Base-by-base conservation (phyloP, 2,797 vertebrate species). In the Merluccius polli region DNA sequence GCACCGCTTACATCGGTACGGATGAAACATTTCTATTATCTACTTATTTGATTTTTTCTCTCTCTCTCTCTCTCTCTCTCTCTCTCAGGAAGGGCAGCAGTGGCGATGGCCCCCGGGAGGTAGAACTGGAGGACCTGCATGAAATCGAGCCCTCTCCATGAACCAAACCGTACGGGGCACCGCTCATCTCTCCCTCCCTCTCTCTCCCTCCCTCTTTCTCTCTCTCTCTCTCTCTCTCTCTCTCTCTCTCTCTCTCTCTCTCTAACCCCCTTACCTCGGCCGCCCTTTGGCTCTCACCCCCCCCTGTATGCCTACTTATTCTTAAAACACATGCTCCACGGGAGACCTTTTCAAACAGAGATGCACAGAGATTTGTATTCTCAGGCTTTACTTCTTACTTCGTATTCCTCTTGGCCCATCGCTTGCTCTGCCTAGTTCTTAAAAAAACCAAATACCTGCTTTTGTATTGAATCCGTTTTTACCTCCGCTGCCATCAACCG, bases 91-190 rank as follows among this genome's bases (percentile, higher is more conserved):
- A 98, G 87, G 90, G 95, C 85, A 95, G 94, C 72, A 95, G 93
- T 67, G 94, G 94, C 4, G 97, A 98, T 71, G 94, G 90, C 7
- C 85, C 92, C 72, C 92, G 95, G 88, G 97, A 96, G 78, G 91
- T 90, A 0, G 97, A 98, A 84, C 94, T 99, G 80, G 95, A 97
- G 1, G 95, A 98, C 2, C 93, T 98, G 80, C 92, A 94, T 48
- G 98, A 98, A 83, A 96, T 98, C 0, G 97, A 98, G 85, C 90
- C 94, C 9, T 91, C 94, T 75, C 98, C 27, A 11, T 68, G 65
- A 68, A 31, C 7, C 52, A 59, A 59, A 59, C 21, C 52, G 21
- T 24, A 24, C 44, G 18, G 44, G 18, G 16, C 44, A 7, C 21
- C 52, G 24, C 21, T 24, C 7, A 24, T 59, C 52, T 44, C 41